These are phyloP conservation scores for Malaclemys terrapin DNA, from an alignment of 2,113 vertebrate genomes.

Conservation along the genomic window DNA sequence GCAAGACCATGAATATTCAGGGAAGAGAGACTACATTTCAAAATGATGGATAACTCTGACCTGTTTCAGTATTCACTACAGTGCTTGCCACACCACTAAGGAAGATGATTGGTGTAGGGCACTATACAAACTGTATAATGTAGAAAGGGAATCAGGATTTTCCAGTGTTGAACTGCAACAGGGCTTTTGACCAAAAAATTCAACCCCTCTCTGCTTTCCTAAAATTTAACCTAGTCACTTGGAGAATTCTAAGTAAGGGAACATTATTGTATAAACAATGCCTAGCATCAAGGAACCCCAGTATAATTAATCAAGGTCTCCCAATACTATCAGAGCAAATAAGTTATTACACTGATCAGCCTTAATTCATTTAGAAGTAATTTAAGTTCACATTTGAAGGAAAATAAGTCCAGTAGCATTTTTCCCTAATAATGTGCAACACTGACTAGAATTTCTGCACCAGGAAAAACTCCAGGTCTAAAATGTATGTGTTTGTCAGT, in stretches of 20 bases:
- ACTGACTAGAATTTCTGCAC: neutral
- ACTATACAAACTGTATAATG: neutral
- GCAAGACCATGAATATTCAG: neutral
- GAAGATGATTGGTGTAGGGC: neutral
- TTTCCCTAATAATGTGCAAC: neutral
- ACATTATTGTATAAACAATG: neutral
- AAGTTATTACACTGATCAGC: neutral
- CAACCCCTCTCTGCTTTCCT: accelerated
- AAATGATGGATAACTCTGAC: neutral
- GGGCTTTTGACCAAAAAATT: neutral
- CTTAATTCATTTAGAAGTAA: too few species aligned
- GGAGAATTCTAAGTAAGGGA: neutral
- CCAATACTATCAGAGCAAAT: neutral
- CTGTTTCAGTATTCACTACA: neutral
- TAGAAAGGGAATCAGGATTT: neutral
- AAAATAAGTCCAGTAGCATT: too few species aligned
- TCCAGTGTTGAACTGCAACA: neutral
- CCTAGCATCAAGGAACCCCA: neutral
- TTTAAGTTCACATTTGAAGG: too few species aligned
- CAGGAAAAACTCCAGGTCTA: neutral
- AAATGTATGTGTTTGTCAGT: neutral
- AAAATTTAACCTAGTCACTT: accelerated
- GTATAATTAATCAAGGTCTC: neutral
- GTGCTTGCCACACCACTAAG: neutral
- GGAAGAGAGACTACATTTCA: neutral